Percentiles rank a stretch among this genome's conserved stretches.
Evolutionary conservation across 1,140 invertebrate species (phyloP).

Genomic region (Drosophila busckii): DNA sequence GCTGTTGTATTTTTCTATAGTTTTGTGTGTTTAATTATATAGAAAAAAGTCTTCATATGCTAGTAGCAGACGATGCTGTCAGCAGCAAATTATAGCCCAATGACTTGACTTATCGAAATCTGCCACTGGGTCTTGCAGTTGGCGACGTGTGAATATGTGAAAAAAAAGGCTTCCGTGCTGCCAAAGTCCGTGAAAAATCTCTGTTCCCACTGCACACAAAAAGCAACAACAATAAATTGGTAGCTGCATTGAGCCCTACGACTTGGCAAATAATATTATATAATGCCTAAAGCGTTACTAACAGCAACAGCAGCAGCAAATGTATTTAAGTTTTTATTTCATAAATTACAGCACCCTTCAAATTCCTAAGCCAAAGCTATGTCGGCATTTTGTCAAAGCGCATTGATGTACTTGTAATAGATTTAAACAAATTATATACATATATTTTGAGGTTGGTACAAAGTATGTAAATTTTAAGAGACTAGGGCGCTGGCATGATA

Average conservation of each 20-base stretch:
- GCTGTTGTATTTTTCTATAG: conserved; percentile 24
- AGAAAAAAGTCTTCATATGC: conserved; percentile 54
- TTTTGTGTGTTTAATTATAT: conserved; percentile 59
- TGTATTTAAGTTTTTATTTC: conserved; percentile 11
- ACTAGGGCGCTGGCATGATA: no score
- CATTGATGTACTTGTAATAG: no score
- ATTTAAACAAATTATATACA: no score
- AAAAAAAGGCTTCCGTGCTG: conserved; percentile 49
- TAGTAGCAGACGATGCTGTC: conserved; percentile 23
- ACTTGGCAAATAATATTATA: conserved; percentile 21
- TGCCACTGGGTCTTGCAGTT: conserved; percentile 53
- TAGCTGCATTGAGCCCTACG: conserved; percentile 6
- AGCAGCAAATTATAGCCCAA: conserved; percentile 68
- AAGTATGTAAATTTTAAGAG: no score
- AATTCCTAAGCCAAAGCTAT: conserved; percentile 23
- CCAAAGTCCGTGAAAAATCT: conserved; percentile 60
- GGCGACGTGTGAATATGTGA: conserved; percentile 55
- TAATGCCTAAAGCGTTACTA: conserved; percentile 2
- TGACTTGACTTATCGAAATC: conserved; percentile 75
- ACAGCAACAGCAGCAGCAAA: not conserved
- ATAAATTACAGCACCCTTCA: conserved; percentile 13
- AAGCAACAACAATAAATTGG: not conserved
- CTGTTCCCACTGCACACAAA: conserved; percentile 33
- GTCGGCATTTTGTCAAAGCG: no score
- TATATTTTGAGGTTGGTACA: no score